phyloP scores from a whole-genome alignment of 2,797 vertebrate genomes.

The Linurgus olivaceus region DNA sequence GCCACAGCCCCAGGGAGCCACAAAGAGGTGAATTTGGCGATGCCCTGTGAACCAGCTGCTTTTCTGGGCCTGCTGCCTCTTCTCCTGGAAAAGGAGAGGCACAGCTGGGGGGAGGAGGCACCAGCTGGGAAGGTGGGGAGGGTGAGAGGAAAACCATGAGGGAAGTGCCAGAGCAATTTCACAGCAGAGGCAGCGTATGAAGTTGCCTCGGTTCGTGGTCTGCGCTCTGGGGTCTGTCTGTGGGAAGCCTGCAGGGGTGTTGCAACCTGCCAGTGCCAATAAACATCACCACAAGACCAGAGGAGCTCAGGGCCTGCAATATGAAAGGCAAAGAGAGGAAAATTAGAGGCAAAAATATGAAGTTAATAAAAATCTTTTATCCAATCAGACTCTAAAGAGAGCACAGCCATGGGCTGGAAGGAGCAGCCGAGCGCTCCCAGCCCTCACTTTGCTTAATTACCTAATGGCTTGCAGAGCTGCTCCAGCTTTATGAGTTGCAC shows the following conservation, averaged over 20 bases:
- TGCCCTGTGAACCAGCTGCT: background rate
- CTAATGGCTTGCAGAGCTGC: slow-evolving; percentile 72
- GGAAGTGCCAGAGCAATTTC: slow-evolving; percentile 61
- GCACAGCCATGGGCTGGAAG: slow-evolving; percentile 25
- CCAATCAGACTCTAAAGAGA: slow-evolving; percentile 71
- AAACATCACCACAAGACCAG: slow-evolving; percentile 66
- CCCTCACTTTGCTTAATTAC: slow-evolving; percentile 67
- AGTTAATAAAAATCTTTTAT: slow-evolving; percentile 77
- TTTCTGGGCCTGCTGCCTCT: slow-evolving; percentile 14
- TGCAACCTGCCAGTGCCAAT: slow-evolving; percentile 68
- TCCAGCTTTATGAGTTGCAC: slow-evolving; percentile 63
- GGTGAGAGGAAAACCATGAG: background rate
- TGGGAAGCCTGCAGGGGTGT: slow-evolving; percentile 59
- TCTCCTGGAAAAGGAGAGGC: slow-evolving; percentile 9
- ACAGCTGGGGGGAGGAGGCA: background rate
- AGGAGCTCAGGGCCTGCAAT: slow-evolving; percentile 44
- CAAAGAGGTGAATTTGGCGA: background rate
- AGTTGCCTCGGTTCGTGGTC: slow-evolving; percentile 43
- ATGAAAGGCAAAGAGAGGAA: slow-evolving; percentile 69
- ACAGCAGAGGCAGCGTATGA: slow-evolving; percentile 36
- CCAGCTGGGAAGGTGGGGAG: slow-evolving; percentile 22
- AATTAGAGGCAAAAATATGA: slow-evolving; percentile 75
- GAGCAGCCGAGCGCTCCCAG: slow-evolving; percentile 5
- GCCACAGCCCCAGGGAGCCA: background rate
- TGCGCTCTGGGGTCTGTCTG: slow-evolving; percentile 66